Conservation (phyloP, 2,888 invertebrate genomes). For the Xanthia togata region DNA sequence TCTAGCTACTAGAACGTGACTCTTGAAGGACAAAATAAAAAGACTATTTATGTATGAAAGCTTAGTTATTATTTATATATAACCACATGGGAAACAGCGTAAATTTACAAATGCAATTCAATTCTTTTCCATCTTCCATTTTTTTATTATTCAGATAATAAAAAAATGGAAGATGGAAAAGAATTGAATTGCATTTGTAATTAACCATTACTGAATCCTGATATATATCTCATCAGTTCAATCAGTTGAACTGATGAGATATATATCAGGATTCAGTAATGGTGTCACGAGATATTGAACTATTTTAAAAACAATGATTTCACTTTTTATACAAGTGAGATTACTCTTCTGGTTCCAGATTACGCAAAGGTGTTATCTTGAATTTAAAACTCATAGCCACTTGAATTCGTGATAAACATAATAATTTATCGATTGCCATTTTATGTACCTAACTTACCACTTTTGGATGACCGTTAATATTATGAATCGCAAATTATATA, state of each 20-base stretch:
- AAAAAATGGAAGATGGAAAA: no score
- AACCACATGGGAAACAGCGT: not conserved
- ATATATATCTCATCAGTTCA: no score
- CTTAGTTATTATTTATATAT: not conserved
- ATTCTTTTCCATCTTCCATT: not conserved
- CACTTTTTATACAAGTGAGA: not conserved
- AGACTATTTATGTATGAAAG: not conserved
- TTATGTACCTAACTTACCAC: not conserved
- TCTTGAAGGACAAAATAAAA: not conserved
- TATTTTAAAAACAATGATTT: not conserved
- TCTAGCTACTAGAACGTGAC: no score
- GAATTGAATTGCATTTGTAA: no score
- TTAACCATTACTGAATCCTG: no score
- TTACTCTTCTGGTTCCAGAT: not conserved
- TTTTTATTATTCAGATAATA: not conserved
- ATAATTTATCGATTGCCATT: not conserved
- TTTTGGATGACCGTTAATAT: not conserved
- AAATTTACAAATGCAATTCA: not conserved
- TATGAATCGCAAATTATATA: not conserved
- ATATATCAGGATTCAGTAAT: not conserved
- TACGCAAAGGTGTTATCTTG: not conserved
- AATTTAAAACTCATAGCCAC: not conserved
- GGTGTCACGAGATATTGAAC: not conserved
- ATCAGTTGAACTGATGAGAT: no score
- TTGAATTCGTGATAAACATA: not conserved